Percentiles rank a stretch among this genome's conserved stretches.
Evolutionary conservation across 2,888 invertebrate species (phyloP).

Genomic region (Callyntrura sp.): DNA sequence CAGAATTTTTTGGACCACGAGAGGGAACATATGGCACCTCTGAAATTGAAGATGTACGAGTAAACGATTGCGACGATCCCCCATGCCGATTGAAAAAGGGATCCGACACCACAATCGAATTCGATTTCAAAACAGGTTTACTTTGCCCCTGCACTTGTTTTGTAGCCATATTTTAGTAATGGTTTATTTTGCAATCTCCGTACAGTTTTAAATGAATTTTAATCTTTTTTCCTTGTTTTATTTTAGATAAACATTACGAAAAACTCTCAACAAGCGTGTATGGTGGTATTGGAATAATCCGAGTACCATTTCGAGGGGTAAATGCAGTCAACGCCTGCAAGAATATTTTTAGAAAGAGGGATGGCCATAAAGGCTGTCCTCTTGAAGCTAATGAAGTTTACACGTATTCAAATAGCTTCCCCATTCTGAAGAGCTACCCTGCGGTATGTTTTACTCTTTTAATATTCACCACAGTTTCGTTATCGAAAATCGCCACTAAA

Average conservation of each 20-base stretch:
- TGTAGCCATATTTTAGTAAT: neutral
- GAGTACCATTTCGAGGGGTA: slow-evolving; percentile 84
- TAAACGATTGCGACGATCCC: slow-evolving; percentile 89
- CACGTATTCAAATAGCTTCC: slow-evolving; percentile 84
- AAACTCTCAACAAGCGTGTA: slow-evolving; percentile 83
- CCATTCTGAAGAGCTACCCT: slow-evolving; percentile 83
- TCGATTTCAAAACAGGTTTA: slow-evolving; percentile 89
- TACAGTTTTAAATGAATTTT: neutral
- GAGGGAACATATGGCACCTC: slow-evolving; percentile 82
- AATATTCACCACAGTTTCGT: too few relatives aligned
- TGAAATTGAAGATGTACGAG: slow-evolving; percentile 87
- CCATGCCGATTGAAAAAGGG: slow-evolving; percentile 88
- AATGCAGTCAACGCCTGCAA: slow-evolving; percentile 83
- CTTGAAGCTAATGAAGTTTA: slow-evolving; percentile 80
- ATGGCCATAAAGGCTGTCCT: slow-evolving; percentile 82
- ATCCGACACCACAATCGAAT: slow-evolving; percentile 87
- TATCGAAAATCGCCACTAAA: too few relatives aligned
- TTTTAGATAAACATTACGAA: slow-evolving; percentile 81
- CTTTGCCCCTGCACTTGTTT: neutral
- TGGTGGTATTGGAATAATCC: slow-evolving; percentile 83
- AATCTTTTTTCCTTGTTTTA: slow-evolving; percentile 20
- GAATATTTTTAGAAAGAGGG: slow-evolving; percentile 79
- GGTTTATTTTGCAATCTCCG: slow-evolving; percentile 3
- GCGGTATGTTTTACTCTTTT: slow-evolving; percentile 80
- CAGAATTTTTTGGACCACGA: slow-evolving; percentile 74